phyloP scores from a whole-genome alignment of 2,797 vertebrate species.

The Alectoris magna region DNA sequence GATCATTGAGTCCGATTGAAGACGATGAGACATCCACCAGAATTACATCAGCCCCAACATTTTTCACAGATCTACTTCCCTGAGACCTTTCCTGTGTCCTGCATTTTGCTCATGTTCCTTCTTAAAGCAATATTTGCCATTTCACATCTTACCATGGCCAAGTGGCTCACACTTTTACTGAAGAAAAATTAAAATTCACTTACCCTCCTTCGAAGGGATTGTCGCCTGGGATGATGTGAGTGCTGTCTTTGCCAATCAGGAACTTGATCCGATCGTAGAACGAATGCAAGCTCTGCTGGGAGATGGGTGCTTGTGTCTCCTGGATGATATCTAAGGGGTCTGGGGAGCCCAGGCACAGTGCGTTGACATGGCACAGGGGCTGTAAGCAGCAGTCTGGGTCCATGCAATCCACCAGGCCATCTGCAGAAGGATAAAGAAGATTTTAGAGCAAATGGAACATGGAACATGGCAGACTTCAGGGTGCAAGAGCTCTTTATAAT shows the following conservation, averaged over 20 bases:
- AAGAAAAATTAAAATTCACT: constrained; percentile 69
- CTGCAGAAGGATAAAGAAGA: constrained; percentile 77
- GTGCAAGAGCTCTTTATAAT: background rate
- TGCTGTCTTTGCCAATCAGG: constrained; percentile 94
- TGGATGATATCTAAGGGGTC: constrained; percentile 98
- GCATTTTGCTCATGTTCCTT: background rate
- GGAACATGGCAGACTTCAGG: background rate
- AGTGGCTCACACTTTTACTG: background rate
- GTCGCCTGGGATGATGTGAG: constrained; percentile 89
- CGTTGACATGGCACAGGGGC: constrained; percentile 88
- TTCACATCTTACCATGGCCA: background rate
- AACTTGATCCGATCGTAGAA: constrained; percentile 96
- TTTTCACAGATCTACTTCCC: background rate
- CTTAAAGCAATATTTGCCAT: background rate
- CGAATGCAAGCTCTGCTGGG: constrained; percentile 89
- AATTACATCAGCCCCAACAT: constrained; percentile 74
- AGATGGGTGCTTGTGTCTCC: constrained; percentile 88
- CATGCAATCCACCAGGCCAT: constrained; percentile 97
- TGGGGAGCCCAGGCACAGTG: constrained; percentile 93
- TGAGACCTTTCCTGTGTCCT: background rate
- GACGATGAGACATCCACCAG: constrained; percentile 52
- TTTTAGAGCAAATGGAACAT: background rate
- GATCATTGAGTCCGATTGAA: background rate
- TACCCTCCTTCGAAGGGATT: constrained; percentile 95
- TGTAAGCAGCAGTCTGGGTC: constrained; percentile 99